phyloP scores from a whole-genome alignment of 2,797 vertebrate genomes.

The Coregonus suidteri region DNA sequence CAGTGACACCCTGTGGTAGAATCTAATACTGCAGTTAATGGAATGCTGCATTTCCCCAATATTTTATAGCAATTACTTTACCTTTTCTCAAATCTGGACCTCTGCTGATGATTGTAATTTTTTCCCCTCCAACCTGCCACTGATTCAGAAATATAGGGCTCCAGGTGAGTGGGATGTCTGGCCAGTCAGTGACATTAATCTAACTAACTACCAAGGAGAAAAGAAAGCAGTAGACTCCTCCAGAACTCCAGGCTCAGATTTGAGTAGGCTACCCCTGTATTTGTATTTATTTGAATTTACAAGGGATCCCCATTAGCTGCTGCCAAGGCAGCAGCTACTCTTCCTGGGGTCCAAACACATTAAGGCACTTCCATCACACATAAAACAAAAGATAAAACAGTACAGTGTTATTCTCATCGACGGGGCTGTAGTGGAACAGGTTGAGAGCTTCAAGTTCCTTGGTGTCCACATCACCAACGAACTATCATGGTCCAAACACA shows the following conservation, averaged over 20 bases:
- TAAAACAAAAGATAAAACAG: too few relatives aligned
- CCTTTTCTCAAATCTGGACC: background rate
- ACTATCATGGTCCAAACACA: too few relatives aligned
- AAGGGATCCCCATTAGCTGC: too few relatives aligned
- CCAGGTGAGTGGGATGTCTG: background rate
- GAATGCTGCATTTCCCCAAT: background rate
- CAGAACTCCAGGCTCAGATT: background rate
- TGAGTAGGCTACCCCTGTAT: background rate
- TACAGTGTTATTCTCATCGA: too few relatives aligned
- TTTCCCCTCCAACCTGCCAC: background rate
- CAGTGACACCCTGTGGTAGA: slow-evolving; percentile 13
- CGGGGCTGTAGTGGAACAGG: too few relatives aligned
- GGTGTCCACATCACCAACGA: too few relatives aligned
- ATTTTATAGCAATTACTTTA: background rate
- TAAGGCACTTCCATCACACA: too few relatives aligned
- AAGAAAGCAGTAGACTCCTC: background rate
- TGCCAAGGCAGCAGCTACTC: too few relatives aligned
- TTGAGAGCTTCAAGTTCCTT: too few relatives aligned
- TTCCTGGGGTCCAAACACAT: too few relatives aligned
- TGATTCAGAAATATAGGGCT: background rate
- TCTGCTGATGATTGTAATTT: background rate
- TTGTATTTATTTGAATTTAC: too few relatives aligned
- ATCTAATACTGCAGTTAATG: background rate
- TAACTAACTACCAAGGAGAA: background rate
- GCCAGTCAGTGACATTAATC: background rate